These are phyloP conservation scores for Hydrochoerus hydrochaeris DNA, from an alignment of 2,113 vertebrate species.

Conservation along the genomic window DNA sequence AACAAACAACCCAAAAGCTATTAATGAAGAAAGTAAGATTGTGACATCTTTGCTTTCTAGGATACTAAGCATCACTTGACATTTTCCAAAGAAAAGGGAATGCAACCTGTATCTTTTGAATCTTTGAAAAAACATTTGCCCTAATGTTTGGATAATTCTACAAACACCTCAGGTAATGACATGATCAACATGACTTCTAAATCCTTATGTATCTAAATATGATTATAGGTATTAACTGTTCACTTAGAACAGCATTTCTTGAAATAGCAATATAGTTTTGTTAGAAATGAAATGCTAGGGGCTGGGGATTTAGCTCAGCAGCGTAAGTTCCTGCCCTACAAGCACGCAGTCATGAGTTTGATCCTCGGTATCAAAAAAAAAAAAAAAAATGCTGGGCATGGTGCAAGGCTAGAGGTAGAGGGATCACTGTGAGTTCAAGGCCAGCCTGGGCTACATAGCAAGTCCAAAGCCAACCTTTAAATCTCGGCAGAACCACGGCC, in stretches of 20 bases:
- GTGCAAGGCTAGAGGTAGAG: background rate
- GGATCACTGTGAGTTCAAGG: background rate
- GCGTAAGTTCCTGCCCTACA: no score
- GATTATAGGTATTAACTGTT: background rate
- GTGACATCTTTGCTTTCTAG: background rate
- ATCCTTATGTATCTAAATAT: background rate
- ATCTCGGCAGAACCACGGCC: background rate
- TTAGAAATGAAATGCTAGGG: background rate
- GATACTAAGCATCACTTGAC: slow-evolving; percentile 25
- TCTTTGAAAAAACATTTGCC: slow-evolving; percentile 16
- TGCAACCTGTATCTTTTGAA: background rate
- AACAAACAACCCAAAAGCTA: slow-evolving; percentile 49
- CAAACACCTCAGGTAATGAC: background rate
- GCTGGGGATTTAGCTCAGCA: no score
- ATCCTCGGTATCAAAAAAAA: no score
- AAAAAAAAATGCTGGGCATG: background rate
- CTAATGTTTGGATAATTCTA: slow-evolving; percentile 17
- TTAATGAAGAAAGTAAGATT: background rate
- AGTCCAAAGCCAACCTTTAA: background rate
- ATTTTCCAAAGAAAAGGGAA: background rate
- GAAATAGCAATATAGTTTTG: background rate
- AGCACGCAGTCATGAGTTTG: no score
- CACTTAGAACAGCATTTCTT: background rate
- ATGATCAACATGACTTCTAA: background rate
- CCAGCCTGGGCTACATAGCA: background rate